Evolutionary conservation across 2,888 invertebrate species (phyloP).

Genomic region (Argyresthia goedartella): DNA sequence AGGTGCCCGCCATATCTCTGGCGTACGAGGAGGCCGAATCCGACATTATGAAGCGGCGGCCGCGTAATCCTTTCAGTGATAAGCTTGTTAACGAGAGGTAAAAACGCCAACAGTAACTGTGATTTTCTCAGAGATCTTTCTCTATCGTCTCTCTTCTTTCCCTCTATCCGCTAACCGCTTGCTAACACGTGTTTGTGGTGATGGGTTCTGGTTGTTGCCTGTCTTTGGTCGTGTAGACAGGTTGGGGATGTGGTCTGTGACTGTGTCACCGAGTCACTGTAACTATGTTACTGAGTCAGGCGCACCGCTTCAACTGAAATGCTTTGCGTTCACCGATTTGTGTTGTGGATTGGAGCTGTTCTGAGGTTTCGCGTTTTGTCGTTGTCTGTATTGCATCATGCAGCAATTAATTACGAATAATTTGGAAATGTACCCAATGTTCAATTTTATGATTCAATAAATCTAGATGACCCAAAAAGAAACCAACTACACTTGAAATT

Average conservation of each 20-base stretch:
- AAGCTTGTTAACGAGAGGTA: slow-evolving; percentile 99
- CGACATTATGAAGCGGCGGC: slow-evolving; percentile 99
- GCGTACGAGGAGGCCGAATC: slow-evolving; percentile 98
- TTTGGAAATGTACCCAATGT: too few relatives aligned
- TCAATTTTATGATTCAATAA: too few relatives aligned
- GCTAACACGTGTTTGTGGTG: slow-evolving; percentile 54
- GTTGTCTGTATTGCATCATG: too few relatives aligned
- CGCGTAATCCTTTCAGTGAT: slow-evolving; percentile 97
- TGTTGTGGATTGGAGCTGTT: slow-evolving; percentile 1
- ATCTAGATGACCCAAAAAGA: too few relatives aligned
- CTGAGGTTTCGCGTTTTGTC: not conserved
- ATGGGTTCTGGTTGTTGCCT: slow-evolving; percentile 65
- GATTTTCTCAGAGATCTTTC: not conserved
- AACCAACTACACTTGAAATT: too few relatives aligned
- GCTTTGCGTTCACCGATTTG: slow-evolving; percentile 60
- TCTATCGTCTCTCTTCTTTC: slow-evolving; percentile 28
- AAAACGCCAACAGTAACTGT: slow-evolving; percentile 57
- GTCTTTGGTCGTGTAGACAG: slow-evolving; percentile 25
- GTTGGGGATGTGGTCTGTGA: slow-evolving; percentile 25
- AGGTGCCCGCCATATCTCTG: slow-evolving; percentile 98
- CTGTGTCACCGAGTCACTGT: slow-evolving; percentile 20
- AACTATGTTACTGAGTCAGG: slow-evolving; percentile 43
- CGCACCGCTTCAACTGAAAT: slow-evolving; percentile 58
- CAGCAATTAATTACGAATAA: too few relatives aligned
- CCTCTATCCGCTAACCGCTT: slow-evolving; percentile 67